Conservation (phyloP, 1,140 invertebrate species). For the Anthonomus grandis region DNA sequence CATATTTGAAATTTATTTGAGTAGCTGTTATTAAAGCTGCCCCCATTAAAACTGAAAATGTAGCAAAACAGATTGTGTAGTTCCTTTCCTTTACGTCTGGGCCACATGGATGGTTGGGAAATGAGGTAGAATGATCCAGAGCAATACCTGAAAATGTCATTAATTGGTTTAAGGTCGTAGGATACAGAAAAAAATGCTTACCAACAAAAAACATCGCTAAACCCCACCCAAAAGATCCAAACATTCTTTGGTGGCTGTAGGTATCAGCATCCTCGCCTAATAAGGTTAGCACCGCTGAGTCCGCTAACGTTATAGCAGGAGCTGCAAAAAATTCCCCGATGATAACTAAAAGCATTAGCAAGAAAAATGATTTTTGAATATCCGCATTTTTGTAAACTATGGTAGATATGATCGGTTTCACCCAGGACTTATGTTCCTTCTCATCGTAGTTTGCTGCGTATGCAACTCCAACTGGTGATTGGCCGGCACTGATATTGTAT, state of each 20-base stretch:
- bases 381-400: constrained; percentile 86
- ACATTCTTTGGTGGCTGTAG: constrained; percentile 97
- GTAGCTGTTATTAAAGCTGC: constrained; percentile 91
- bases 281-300: constrained; percentile 88
- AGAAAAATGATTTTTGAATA: constrained; percentile 95
- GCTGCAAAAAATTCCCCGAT: constrained; percentile 97
- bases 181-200: constrained; percentile 6
- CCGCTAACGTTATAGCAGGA: constrained; percentile 95
- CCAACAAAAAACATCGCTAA: constrained; percentile 95
- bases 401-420: constrained; percentile 88
- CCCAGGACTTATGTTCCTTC: constrained; percentile 70
- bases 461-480: constrained; percentile 72
- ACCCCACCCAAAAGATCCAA: constrained; percentile 97
- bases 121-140: constrained; percentile 93
- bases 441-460: constrained; percentile 82
- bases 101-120: constrained; percentile 85
- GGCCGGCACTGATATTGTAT: constrained; percentile 53
- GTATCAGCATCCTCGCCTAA: constrained; percentile 88
- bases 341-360: constrained; percentile 85
- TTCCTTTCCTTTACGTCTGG: constrained; percentile 89
- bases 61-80: constrained; percentile 98
- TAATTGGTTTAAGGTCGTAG: not conserved
- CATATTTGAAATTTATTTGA: constrained; percentile 79
- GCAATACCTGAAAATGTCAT: constrained; percentile 68
- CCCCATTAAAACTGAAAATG: constrained; percentile 95